phyloP scores from a whole-genome alignment of 2,113 vertebrate species.

The Lasiurus cinereus region DNA sequence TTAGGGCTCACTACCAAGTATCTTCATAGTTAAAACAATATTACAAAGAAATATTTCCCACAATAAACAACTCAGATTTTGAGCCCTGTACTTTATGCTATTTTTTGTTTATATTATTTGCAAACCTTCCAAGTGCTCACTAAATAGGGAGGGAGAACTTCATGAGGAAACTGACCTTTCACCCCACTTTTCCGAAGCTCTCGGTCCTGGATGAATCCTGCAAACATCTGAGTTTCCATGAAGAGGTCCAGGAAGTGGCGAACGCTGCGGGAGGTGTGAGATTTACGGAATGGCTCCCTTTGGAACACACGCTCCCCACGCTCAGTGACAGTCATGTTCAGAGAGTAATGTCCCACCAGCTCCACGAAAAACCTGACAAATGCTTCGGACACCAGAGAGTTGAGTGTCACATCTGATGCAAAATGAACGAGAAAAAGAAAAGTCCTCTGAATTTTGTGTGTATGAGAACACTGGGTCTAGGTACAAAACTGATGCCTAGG shows the following conservation, averaged over 20 bases:
- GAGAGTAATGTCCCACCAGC: conserved; percentile 95
- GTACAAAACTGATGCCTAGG: neutral
- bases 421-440: neutral
- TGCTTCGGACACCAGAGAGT: conserved; percentile 94
- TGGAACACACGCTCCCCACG: conserved; percentile 91
- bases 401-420: conserved; percentile 85
- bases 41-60: conserved; percentile 38
- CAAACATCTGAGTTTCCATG: conserved; percentile 99
- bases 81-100: neutral
- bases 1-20: neutral
- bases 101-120: conserved; percentile 22
- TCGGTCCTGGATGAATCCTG: conserved; percentile 97
- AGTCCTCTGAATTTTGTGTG: neutral
- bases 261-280: conserved; percentile 92
- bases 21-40: conserved; percentile 11
- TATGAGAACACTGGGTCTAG: neutral
- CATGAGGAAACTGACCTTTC: conserved; percentile 89
- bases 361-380: conserved; percentile 98
- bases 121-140: neutral
- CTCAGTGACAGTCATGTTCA: conserved; percentile 92
- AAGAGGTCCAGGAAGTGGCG: conserved; percentile 97
- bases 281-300: conserved; percentile 95
- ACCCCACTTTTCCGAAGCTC: conserved; percentile 93
- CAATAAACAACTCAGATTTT: conserved; percentile 42
- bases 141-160: conserved; percentile 27